A percentile compares a stretch with the other conserved stretches of the same genome.
Evolutionary conservation across 2,888 invertebrate species (phyloP).

Genomic region (Acrobasis suavella): DNA sequence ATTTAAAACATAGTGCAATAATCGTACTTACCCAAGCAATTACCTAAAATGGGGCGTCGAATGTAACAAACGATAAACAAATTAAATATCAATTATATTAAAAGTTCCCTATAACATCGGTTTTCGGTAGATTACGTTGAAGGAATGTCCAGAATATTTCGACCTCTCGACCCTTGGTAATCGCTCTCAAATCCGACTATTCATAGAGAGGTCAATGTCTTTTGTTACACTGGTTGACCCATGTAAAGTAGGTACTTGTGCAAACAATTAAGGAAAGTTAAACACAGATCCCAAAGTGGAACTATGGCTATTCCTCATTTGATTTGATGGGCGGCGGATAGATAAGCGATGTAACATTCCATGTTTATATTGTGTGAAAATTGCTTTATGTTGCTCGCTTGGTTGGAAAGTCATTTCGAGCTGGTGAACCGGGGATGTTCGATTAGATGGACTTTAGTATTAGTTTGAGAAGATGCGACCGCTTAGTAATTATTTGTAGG

Average conservation of each 20-base stretch:
- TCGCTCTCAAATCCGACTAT: background rate
- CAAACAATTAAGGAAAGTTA: constrained; percentile 75
- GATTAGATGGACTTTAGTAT: constrained; percentile 9
- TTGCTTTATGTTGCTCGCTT: constrained; percentile 13
- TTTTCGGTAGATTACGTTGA: constrained; percentile 54
- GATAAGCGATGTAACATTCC: constrained; percentile 34
- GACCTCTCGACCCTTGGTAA: constrained; percentile 33
- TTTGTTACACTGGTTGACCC: constrained; percentile 25
- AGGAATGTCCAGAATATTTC: constrained; percentile 37
- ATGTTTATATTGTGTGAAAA: constrained; percentile 21
- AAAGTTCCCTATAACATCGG: constrained; percentile 56
- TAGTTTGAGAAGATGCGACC: background rate
- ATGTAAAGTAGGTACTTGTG: constrained; percentile 49
- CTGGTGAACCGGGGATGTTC: constrained; percentile 7
- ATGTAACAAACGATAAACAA: constrained; percentile 46
- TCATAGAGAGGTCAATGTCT: constrained; percentile 34
- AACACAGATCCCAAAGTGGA: constrained; percentile 59
- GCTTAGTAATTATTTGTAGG: background rate
- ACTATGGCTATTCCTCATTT: constrained; percentile 56
- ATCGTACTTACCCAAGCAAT: background rate
- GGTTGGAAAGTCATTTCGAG: constrained; percentile 9
- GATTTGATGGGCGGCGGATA: constrained; percentile 43
- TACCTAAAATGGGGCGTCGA: background rate
- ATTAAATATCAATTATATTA: constrained; percentile 65
- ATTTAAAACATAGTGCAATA: constrained; percentile 3